A percentile compares a stretch with the other conserved stretches of the same genome.
These are phyloP conservation scores for Phrynosoma platyrhinos DNA, from an alignment of 2,113 vertebrate genomes.

Conservation along the genomic window DNA sequence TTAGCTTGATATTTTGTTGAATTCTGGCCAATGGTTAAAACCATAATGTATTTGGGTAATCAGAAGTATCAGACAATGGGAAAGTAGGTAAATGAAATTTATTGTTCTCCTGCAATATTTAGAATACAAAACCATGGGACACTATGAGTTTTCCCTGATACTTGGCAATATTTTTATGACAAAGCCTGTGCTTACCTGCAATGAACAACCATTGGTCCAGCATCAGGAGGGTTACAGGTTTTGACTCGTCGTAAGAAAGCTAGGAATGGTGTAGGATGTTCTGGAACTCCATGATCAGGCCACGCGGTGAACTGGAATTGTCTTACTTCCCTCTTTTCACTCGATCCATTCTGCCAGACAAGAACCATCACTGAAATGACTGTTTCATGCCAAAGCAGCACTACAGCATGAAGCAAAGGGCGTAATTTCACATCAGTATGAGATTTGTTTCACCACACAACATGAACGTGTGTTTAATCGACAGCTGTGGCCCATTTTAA, in stretches of 20 bases:
- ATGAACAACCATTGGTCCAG: conserved; percentile 98
- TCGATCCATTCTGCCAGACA: conserved; percentile 90
- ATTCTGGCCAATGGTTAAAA: background rate
- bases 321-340: conserved; percentile 96
- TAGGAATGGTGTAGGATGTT: conserved; percentile 96
- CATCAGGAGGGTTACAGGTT: conserved; percentile 97
- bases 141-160: background rate
- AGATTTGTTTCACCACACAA: background rate
- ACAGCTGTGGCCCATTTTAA: background rate
- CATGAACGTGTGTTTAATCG: background rate
- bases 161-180: background rate
- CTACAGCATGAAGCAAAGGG: conserved; percentile 1
- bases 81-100: background rate
- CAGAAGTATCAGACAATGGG: background rate
- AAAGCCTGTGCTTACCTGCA: conserved; percentile 87
- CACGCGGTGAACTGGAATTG: conserved; percentile 99
- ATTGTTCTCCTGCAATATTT: background rate
- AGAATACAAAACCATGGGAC: background rate
- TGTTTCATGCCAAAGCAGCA: accelerated
- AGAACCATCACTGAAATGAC: conserved; percentile 45
- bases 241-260: conserved; percentile 96
- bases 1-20: background rate
- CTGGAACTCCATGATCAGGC: conserved; percentile 99
- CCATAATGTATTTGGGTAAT: background rate
- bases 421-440: background rate